Evolutionary conservation across 2,888 invertebrate genomes (phyloP), one percentile per base, ranked within the genome.

Genomic region (Ornithoptera alexandrae): DNA sequence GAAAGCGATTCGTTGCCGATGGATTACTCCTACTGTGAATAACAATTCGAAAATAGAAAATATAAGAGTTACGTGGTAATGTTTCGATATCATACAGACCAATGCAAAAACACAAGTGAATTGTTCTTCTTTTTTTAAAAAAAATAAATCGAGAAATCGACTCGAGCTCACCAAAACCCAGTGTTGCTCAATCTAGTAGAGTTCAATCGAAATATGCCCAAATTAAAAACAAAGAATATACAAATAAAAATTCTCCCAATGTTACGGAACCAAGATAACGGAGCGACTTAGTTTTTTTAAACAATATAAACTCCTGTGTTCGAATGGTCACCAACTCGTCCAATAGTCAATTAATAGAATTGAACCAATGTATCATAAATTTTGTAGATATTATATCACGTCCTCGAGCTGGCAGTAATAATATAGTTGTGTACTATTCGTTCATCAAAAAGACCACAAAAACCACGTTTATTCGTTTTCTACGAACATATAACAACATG

Each of bases 21-120:
- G 59, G 5, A 63, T 59, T 20, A n/a, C 66, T 59, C 58, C 20
- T 64, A 68, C 63, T 68, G 68, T 57, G 68, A 64, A 68, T 63
- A 64, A 68, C 59, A 68, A 36, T 63, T 46, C 62, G 39, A 53
- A 50, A 59, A 62, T 4, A 68, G 30, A 68, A 42, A 61, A 56
- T 58, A 58, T 59, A 59, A 22, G 30, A n/a, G 50, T 68, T 68
- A 39, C 17, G n/a, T 59, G 42, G 24, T 18, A 66, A n/a, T 60
- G 20, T 60, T 30, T 46, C 59, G n/a, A 30, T 50, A 12, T 50
- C 30, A 60, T 20, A 50, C 6, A 18, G 30, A 68, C 64, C 68
- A 64, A 60, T 59, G 24, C 46, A 63, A 60, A 59, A 18, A 39
- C 12, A 57, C 20, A 7, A 24, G 22, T 30, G 30, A 5, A 24